These are phyloP conservation scores for Zaprionus ornatus DNA, from an alignment of 1,140 invertebrate genomes.

Conservation along the genomic window DNA sequence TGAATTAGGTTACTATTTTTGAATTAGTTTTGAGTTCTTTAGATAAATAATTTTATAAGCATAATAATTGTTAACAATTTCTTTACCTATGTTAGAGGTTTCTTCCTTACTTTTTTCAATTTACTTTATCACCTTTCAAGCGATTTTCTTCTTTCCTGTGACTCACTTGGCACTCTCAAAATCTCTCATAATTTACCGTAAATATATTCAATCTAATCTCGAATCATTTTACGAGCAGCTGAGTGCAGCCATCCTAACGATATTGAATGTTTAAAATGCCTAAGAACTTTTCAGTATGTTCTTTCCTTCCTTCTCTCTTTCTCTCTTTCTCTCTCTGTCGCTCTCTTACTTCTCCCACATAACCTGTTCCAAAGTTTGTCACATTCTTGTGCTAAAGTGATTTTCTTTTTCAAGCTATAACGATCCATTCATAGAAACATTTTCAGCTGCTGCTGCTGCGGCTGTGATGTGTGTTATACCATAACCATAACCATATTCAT, in stretches of 20 bases:
- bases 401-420: conserved; percentile 29
- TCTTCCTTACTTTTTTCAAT: background rate
- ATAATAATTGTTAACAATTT: background rate
- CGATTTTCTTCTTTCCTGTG: background rate
- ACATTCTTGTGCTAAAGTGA: conserved; percentile 16
- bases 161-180: background rate
- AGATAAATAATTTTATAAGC: background rate
- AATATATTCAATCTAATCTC: conserved; percentile 1
- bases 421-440: conserved; percentile 55
- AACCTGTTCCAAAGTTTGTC: conserved; percentile 8
- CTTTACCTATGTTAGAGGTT: background rate
- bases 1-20: background rate
- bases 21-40: background rate
- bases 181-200: conserved; percentile 1
- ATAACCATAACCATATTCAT: conserved; percentile 47
- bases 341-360: background rate
- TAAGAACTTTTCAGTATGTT: background rate
- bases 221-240: conserved; percentile 1
- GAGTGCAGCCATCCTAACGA: background rate
- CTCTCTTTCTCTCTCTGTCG: background rate
- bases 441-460: conserved; percentile 23
- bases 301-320: background rate
- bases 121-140: background rate
- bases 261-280: background rate
- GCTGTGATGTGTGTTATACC: conserved; percentile 15